These are phyloP conservation scores for Chironex yamaguchii DNA, from an alignment of 30 jellyfish, hydroid and myxozoan species.

Conservation along the genomic window DNA sequence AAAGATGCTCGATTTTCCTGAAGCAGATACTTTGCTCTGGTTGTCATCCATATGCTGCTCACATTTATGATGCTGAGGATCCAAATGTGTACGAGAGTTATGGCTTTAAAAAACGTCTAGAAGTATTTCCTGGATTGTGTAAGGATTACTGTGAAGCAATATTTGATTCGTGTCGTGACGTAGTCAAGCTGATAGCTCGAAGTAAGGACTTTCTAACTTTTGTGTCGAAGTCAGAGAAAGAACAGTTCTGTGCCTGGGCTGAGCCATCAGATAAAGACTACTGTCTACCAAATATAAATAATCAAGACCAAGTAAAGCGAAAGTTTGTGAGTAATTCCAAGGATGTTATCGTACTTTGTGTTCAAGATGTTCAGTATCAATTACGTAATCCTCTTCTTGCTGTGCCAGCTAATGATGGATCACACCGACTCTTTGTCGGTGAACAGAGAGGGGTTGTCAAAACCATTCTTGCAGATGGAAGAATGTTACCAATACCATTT, in stretches of 20 bases:
- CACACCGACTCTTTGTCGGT: constrained; percentile 82
- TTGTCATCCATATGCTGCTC: constrained; percentile 98
- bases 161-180: constrained; percentile 65
- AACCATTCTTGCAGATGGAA: constrained; percentile 43
- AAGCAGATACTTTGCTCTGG: constrained; percentile 73
- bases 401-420: constrained; percentile 86
- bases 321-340: neutral
- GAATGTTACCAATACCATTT: constrained; percentile 60
- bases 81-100: constrained; percentile 37
- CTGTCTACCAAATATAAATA: constrained; percentile 77
- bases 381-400: constrained; percentile 79
- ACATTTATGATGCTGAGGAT: constrained; percentile 84
- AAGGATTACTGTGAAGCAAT: constrained; percentile 41
- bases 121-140: constrained; percentile 91
- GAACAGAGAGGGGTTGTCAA: constrained; percentile 83
- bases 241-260: constrained; percentile 89
- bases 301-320: neutral
- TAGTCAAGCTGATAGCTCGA: constrained; percentile 41
- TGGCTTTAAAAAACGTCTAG: constrained; percentile 49
- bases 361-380: constrained; percentile 54
- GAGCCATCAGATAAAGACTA: constrained; percentile 69
- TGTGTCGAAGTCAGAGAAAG: constrained; percentile 9
- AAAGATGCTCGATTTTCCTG: constrained; percentile 41
- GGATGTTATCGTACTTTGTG: constrained; percentile 66
- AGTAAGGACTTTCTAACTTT: constrained; percentile 40